Evolutionary conservation across 2,797 vertebrate genomes (phyloP).

Genomic region (Zonotrichia albicollis): DNA sequence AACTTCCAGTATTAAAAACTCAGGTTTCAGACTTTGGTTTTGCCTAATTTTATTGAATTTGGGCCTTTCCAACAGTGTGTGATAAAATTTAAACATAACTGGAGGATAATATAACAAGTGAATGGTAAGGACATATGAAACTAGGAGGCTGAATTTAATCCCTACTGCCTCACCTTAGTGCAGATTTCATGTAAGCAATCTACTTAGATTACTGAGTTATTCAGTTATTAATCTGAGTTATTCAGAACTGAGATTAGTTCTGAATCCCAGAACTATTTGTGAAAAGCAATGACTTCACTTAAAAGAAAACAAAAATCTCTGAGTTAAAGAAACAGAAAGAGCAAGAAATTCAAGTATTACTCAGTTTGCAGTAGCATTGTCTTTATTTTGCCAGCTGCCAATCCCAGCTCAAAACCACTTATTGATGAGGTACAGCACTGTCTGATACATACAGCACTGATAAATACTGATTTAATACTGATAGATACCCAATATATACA

Average conservation of each 20-base stretch:
- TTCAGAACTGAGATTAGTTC: no score
- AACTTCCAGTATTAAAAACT: background rate
- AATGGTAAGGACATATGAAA: background rate
- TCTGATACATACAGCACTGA: background rate
- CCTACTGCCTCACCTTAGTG: background rate
- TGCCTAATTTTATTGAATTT: background rate
- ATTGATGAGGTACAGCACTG: background rate
- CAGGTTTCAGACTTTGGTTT: background rate
- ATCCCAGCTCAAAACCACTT: background rate
- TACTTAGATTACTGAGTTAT: no score
- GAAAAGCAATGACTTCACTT: background rate
- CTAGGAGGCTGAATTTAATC: background rate
- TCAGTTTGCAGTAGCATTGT: background rate
- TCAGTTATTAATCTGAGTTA: no score
- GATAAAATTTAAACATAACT: background rate
- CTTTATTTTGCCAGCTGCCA: background rate
- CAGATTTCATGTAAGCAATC: rapidly evolving
- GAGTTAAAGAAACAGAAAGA: background rate
- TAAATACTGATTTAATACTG: background rate
- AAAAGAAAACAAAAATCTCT: background rate
- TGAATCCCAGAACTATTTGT: background rate
- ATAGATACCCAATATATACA: rapidly evolving
- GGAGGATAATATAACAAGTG: background rate
- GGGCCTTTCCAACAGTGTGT: background rate
- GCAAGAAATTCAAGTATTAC: background rate